These are phyloP conservation scores for Meles meles DNA, from an alignment of 2,113 vertebrate species.

Conservation along the genomic window DNA sequence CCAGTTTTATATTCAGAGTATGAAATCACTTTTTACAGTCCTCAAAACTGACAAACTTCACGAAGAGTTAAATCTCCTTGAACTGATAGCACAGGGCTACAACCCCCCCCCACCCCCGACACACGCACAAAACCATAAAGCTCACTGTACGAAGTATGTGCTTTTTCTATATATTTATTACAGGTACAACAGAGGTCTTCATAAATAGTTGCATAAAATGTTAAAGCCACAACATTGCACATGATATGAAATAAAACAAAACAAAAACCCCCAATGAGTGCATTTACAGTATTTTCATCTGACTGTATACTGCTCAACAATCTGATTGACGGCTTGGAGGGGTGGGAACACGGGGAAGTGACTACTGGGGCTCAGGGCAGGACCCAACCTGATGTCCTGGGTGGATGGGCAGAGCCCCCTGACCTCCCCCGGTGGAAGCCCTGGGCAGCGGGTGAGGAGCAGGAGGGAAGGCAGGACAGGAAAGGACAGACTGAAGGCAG, in stretches of 20 bases:
- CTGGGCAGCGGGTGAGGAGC: constrained; percentile 63
- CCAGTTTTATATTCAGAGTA: constrained; percentile 79
- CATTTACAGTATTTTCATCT: constrained; percentile 94
- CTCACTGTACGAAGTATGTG: constrained; percentile 92
- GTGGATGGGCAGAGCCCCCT: constrained; percentile 65
- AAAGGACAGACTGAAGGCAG: constrained; percentile 85
- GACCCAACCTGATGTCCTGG: constrained; percentile 77
- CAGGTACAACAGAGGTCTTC: constrained; percentile 98
- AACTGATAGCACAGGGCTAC: constrained; percentile 82
- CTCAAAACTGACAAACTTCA: constrained; percentile 78
- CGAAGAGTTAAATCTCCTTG: constrained; percentile 76
- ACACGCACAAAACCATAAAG: constrained; percentile 92
- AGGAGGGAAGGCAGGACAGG: background rate
- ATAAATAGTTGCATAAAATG: constrained; percentile 99
- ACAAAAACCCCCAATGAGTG: constrained; percentile 86
- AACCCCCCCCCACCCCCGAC: constrained; percentile 74
- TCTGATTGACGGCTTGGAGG: constrained; percentile 68
- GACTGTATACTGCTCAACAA: constrained; percentile 83
- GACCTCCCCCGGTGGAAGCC: constrained; percentile 75
- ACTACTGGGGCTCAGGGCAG: constrained; percentile 20
- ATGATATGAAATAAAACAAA: constrained; percentile 92
- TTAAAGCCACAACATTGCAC: constrained; percentile 99
- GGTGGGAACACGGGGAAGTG: background rate
- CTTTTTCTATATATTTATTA: constrained; percentile 99
- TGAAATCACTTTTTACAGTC: constrained; percentile 75